Percentiles rank a stretch among this genome's conserved stretches.
phyloP scores from a whole-genome alignment of 2,888 invertebrate species.

The Tetheella fluctuosa region DNA sequence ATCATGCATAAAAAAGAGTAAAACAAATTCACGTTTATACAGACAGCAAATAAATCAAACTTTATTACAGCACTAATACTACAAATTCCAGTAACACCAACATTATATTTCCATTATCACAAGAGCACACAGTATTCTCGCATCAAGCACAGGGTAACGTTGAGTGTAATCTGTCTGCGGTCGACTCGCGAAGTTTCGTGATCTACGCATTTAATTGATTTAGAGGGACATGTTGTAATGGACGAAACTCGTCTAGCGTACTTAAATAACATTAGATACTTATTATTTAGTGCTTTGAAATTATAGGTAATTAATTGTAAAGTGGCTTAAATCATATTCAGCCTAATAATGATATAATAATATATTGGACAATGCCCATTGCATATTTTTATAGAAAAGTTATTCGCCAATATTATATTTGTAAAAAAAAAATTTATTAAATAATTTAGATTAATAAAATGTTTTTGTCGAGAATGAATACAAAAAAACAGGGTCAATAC shows the following conservation, averaged over 20 bases:
- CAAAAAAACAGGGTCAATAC: no score
- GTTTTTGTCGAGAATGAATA: no score
- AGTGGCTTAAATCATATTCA: not conserved
- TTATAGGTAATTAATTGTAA: not conserved
- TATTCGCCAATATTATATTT: no score
- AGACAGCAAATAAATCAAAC: not conserved
- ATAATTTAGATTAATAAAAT: no score
- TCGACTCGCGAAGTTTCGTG: conserved; percentile 27
- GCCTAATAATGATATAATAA: no score
- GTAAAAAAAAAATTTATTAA: no score
- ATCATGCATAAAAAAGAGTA: no score
- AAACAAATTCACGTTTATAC: not conserved
- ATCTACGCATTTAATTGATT: conserved; percentile 38
- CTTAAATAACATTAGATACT: no score
- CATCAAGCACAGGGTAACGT: conserved; percentile 7
- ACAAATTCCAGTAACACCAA: not conserved
- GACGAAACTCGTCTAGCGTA: not conserved
- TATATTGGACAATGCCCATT: no score
- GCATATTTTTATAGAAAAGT: no score
- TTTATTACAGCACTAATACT: not conserved
- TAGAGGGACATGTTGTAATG: conserved; percentile 12
- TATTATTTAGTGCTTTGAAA: not conserved
- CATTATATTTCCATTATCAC: conserved; percentile 5
- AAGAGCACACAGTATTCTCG: not conserved
- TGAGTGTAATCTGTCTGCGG: conserved; percentile 30